These are phyloP conservation scores for Lasioglossum zephyrum DNA, from an alignment of 2,888 invertebrate genomes.

Conservation along the genomic window DNA sequence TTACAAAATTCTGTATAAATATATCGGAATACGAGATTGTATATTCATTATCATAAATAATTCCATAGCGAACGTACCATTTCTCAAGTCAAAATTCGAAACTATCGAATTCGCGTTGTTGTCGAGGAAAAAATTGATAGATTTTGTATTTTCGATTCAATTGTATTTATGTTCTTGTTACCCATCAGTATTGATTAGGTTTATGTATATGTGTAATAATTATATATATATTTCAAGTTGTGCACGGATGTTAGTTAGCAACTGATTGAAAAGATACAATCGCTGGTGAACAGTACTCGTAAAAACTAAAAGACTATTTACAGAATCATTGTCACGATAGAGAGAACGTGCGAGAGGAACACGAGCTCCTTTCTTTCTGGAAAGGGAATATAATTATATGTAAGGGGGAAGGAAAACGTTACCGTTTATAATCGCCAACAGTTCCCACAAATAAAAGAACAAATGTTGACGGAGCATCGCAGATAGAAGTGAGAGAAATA, in stretches of 20 bases:
- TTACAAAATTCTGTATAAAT: slow-evolving; percentile 43
- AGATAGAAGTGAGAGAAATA: slow-evolving; percentile 21
- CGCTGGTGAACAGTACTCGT: slow-evolving; percentile 48
- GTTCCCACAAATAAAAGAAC: slow-evolving; percentile 24
- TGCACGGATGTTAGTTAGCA: slow-evolving; percentile 54
- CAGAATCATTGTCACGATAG: slow-evolving; percentile 21
- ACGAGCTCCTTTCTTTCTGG: slow-evolving; percentile 19
- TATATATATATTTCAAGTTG: slow-evolving; percentile 38
- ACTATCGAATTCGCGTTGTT: slow-evolving; percentile 43
- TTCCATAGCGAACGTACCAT: slow-evolving; percentile 42
- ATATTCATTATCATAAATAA: slow-evolving; percentile 40
- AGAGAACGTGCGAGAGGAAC: slow-evolving; percentile 11
- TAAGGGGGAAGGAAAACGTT: not conserved
- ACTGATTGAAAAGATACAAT: slow-evolving; percentile 43
- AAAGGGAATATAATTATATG: slow-evolving; percentile 16
- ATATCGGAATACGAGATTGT: slow-evolving; percentile 37
- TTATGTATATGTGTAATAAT: slow-evolving; percentile 49
- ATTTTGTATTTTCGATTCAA: slow-evolving; percentile 55
- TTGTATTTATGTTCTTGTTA: slow-evolving; percentile 62
- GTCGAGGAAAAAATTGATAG: slow-evolving; percentile 48
- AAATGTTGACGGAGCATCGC: slow-evolving; percentile 25
- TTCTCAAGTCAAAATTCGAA: slow-evolving; percentile 33
- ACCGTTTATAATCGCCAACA: slow-evolving; percentile 39
- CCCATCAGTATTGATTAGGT: slow-evolving; percentile 65
- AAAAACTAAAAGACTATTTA: slow-evolving; percentile 40